Conservation (phyloP, 2,113 vertebrate species). For the Cyanoderma ruficeps region DNA sequence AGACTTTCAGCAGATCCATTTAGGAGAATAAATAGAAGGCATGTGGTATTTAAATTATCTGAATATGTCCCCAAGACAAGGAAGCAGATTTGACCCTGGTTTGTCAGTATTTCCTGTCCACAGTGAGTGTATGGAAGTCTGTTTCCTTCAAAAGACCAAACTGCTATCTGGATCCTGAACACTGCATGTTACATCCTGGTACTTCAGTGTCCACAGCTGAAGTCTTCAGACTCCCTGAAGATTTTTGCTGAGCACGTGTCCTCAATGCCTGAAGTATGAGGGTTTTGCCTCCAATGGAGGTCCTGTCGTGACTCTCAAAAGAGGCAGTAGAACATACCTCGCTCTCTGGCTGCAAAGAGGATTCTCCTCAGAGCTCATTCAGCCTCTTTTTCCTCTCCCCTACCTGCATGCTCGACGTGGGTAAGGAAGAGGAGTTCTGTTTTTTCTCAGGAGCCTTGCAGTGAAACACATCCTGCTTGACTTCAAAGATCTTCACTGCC, state of each 20-base stretch:
- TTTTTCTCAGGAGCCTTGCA: background rate
- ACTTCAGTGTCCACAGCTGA: background rate
- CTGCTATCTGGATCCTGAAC: background rate
- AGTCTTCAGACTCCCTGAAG: background rate
- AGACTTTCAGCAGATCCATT: background rate
- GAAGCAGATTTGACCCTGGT: background rate
- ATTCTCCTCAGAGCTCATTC: background rate
- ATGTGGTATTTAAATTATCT: background rate
- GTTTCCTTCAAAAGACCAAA: background rate
- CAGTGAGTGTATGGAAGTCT: background rate
- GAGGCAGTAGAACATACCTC: background rate
- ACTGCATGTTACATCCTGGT: accelerated
- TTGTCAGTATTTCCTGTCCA: background rate
- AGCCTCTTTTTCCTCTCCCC: background rate
- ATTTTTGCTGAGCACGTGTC: background rate
- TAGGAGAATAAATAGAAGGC: background rate
- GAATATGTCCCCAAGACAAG: background rate
- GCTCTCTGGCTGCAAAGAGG: background rate
- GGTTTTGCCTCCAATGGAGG: accelerated
- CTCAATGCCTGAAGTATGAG: background rate
- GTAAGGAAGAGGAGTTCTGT: background rate
- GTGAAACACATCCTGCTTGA: background rate
- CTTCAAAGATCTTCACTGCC: background rate
- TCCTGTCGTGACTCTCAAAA: background rate
- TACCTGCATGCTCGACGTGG: background rate